These are phyloP conservation scores for Colaptes auratus DNA, from an alignment of 2,113 vertebrate species.

Conservation along the genomic window DNA sequence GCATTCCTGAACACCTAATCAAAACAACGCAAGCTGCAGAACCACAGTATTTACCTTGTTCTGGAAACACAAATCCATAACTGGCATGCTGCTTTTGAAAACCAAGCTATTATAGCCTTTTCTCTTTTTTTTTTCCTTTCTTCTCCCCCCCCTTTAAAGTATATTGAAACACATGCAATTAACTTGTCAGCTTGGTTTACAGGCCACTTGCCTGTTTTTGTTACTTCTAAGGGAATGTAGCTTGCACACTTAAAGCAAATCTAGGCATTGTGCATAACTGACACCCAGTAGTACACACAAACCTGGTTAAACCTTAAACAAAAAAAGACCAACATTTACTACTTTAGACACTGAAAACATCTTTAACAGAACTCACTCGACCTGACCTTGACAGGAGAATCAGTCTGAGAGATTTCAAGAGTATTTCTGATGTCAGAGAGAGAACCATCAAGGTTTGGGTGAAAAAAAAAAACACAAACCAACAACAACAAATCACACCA, in stretches of 20 bases:
- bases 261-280: background rate
- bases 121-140: too few relatives aligned
- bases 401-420: background rate
- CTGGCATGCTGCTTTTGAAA: background rate
- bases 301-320: background rate
- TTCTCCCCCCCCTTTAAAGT: background rate
- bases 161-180: background rate
- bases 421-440: background rate
- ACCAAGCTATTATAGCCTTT: background rate
- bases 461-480: background rate
- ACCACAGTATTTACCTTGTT: background rate
- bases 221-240: background rate
- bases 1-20: conserved; percentile 36
- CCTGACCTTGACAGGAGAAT: background rate
- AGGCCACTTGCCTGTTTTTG: background rate
- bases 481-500: too few relatives aligned
- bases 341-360: background rate
- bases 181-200: background rate
- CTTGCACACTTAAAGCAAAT: background rate
- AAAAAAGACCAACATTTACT: background rate
- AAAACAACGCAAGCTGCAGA: conserved; percentile 21
- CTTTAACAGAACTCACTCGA: background rate
- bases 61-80: conserved; percentile 21
- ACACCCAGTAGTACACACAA: background rate
- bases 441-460: background rate